Base-by-base conservation (phyloP, 2,113 vertebrate species). In the Aspiorhynchus laticeps region DNA sequence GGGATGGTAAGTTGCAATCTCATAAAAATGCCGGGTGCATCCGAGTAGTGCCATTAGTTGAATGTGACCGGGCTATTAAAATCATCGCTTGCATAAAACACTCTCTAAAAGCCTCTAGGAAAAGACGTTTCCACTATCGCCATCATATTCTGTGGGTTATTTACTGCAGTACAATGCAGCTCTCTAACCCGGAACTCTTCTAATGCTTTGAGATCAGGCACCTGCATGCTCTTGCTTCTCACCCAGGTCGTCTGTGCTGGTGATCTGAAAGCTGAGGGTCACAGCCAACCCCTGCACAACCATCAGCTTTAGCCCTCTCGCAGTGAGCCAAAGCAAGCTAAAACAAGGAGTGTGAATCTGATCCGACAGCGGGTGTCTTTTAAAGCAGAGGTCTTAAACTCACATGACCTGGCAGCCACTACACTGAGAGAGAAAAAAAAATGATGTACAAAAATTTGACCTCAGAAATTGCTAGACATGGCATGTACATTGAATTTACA, bases 41-140 rank as follows among this genome's bases (percentile, higher is more conserved):
- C 21, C 4, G 36, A 41, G 71, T 24, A 41, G 19, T 73, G 21
- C 71, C 21, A 74, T 74, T 74, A 74, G 71, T 38, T 5, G 71
- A 74, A 74, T 74, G 36, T 74, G 71, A 74, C 71, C 10, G 11
- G 21, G 69, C 36, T 74, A 74, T 74, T 41, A n/a, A n/a, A 41
- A 74, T 74, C 36, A n/a, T 73, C 5, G 5, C 69, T 73, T 73
- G 69, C 36, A 73, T 73, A 73, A 73, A 73, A 73, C 36, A 73
- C 36, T 73, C 69, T 73, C 69, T 41, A 73, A 41, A 41, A 24
- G 33, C 69, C 69, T 41, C 69, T 41, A 24, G 21, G 36, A 73
- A 41, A 38, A 41, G 33, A 73, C 10, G 10, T 73, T 73, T 73
- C 19, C 21, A 41, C 33, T 73, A 41, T 24, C 2, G 19, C 69